Conservation (phyloP, 2,797 vertebrate species). For the Epinephelus malabaricus region DNA sequence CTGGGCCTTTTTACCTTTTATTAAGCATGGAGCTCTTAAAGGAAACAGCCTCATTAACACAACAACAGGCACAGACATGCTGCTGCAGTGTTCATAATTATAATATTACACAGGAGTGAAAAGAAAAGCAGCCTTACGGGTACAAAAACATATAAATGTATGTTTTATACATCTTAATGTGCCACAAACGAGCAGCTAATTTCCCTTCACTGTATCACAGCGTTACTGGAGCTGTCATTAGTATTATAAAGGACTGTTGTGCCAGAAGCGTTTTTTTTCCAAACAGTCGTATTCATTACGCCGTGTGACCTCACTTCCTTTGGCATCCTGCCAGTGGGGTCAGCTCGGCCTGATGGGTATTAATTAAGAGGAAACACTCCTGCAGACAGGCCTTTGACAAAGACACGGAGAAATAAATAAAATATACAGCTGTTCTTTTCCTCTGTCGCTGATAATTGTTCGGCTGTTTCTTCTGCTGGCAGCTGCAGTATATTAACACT, state of each 20-base stretch:
- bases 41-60: conserved; percentile 17
- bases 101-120: not conserved
- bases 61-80: not conserved
- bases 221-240: not conserved
- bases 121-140: not conserved
- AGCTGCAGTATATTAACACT: not conserved
- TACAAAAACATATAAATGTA: not conserved
- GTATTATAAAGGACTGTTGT: not conserved
- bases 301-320: conserved; percentile 55
- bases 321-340: conserved; percentile 3
- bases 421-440: not conserved
- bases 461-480: no score
- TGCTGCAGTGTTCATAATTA: not conserved
- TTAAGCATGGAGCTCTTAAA: not conserved
- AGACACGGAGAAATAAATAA: not conserved
- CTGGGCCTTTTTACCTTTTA: not conserved
- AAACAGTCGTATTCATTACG: conserved; percentile 46
- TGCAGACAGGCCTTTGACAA: conserved; percentile 26
- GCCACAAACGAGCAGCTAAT: conserved; percentile 19
- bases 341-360: conserved; percentile 14
- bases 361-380: conserved; percentile 53
- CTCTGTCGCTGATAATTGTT: not conserved
- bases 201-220: not conserved
- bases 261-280: conserved; percentile 4
- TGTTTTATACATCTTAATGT: not conserved